Conservation (phyloP, 2,888 invertebrate genomes). For the Euphydryas editha region DNA sequence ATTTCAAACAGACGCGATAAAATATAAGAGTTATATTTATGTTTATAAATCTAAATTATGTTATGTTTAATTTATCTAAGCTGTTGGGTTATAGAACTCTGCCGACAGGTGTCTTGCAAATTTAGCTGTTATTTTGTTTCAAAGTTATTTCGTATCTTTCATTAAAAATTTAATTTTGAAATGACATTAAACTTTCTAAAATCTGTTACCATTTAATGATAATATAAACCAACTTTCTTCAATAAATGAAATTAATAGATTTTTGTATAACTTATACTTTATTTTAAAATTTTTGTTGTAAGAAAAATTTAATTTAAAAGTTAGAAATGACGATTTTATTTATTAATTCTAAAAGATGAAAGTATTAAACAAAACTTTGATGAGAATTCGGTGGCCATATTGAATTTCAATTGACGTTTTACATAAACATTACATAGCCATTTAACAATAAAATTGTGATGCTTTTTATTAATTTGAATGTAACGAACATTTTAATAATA, state of each 20-base stretch:
- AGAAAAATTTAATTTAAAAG: too few relatives aligned
- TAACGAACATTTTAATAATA: too few relatives aligned
- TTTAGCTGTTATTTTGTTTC: conserved; percentile 4
- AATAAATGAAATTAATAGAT: not conserved
- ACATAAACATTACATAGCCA: too few relatives aligned
- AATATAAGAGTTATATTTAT: not conserved
- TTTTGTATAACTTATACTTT: not conserved
- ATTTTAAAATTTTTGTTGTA: not conserved
- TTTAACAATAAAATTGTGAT: too few relatives aligned
- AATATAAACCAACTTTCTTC: not conserved
- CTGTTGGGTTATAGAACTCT: not conserved
- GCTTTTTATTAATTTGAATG: too few relatives aligned
- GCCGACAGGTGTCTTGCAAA: not conserved
- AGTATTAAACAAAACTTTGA: too few relatives aligned
- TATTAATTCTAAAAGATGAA: too few relatives aligned
- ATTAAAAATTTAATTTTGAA: conserved; percentile 3
- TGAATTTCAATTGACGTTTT: too few relatives aligned
- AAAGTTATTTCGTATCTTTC: not conserved
- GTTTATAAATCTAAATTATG: not conserved
- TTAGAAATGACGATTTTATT: too few relatives aligned
- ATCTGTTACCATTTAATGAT: not conserved
- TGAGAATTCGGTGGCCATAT: too few relatives aligned
- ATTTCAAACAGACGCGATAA: not conserved
- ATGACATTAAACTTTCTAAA: not conserved
- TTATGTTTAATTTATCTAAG: not conserved